Conservation (phyloP, 2,888 invertebrate species). For the Agrilus cyanescens region DNA sequence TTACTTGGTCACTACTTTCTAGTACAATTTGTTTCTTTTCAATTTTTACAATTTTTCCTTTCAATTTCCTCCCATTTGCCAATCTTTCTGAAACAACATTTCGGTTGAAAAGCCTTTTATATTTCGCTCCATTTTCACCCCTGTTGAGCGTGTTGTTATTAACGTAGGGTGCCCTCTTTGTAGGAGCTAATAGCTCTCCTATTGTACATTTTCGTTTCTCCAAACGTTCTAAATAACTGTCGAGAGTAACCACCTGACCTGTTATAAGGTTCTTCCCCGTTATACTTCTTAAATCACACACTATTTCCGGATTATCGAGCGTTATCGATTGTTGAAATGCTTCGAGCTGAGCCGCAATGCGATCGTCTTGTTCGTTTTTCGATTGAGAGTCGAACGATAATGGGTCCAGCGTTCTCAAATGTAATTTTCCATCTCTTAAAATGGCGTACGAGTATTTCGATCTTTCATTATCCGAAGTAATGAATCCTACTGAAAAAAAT, state of each 20-base stretch:
- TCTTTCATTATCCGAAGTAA: background rate
- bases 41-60: constrained; percentile 18
- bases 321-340: constrained; percentile 8
- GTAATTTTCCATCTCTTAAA: constrained; percentile 19
- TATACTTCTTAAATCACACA: constrained; percentile 10
- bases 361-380: constrained; percentile 1
- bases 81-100: constrained; percentile 11
- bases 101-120: constrained; percentile 3
- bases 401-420: constrained; percentile 12
- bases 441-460: constrained; percentile 16
- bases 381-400: constrained; percentile 2
- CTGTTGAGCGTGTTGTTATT: background rate
- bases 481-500: no score
- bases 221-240: constrained; percentile 13
- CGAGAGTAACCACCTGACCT: constrained; percentile 16
- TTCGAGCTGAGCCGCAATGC: constrained; percentile 4
- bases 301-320: constrained; percentile 4
- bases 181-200: background rate
- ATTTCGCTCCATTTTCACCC: background rate
- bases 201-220: constrained; percentile 1
- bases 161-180: background rate
- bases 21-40: constrained; percentile 2
- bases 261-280: constrained; percentile 16
- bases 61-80: constrained; percentile 14
- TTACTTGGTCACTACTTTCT: background rate